Base-by-base conservation (phyloP, 1,140 invertebrate species). In the Drosophila pachea region DNA sequence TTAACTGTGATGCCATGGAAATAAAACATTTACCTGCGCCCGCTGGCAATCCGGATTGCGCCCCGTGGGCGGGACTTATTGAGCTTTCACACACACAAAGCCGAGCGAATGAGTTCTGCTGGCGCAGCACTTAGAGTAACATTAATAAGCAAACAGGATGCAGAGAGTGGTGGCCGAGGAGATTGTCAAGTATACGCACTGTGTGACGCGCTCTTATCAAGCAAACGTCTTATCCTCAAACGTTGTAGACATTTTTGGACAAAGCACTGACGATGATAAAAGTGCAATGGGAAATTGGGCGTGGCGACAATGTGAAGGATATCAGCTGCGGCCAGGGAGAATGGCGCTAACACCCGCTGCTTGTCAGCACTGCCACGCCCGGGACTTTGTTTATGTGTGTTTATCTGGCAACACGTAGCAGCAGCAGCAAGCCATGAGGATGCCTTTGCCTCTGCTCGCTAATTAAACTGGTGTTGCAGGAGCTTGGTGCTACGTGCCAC, bases 171-270 rank as follows among this genome's bases (percentile, higher is more conserved):
- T 16, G 52, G 32, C 6, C 12, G 63, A 45, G 48, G 62, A 67
- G 36, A 54, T 45, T 59, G 74, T 73, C 68, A 63, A 76, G 76
- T 64, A 73, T 62, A 76, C 73, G n/a, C n/a, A n/a, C n/a, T n/a
- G n/a, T n/a, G n/a, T n/a, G n/a, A n/a, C n/a, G 58, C 71, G 69
- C n/a, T 52, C 60, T 79, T 74, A 77, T 74, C 78, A 72, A 63
- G 53, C 62, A 76, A n/a, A n/a, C n/a, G n/a, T n/a, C n/a, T 78
- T 83, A 84, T 84, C 84, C 75, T 64, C 49, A 77, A 78, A 78
- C 65, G 68, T 67, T 74, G 68, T 84, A 79, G 22, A 22, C 79
- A 78, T 78, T 82, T 82, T 83, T 78, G 55, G 76, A 76, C 12
- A 83, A 75, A 33, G 54, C 60, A 54, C 48, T 45, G 43, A 40